Percentiles rank a stretch among this genome's conserved stretches.
Evolutionary conservation across 2,113 vertebrate species (phyloP).

Genomic region (Toxotes chatareus): DNA sequence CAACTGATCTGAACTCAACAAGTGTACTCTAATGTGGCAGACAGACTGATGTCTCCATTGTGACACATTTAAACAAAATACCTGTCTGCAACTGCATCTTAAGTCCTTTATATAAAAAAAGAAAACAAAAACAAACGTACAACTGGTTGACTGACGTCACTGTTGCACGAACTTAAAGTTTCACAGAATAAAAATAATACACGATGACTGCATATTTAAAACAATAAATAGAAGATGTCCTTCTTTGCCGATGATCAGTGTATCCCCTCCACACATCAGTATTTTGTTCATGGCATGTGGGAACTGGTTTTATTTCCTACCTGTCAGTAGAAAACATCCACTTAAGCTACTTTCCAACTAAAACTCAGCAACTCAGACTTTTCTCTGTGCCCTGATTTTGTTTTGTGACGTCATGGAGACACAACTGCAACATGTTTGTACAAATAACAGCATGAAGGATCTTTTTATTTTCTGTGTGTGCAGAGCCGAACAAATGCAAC

Average conservation of each 20-base stretch:
- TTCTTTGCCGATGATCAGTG: not conserved
- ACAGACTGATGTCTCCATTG: not conserved
- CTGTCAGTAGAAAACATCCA: not conserved
- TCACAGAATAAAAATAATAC: slow-evolving; percentile 31
- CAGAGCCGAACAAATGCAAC: not conserved
- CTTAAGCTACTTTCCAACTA: not conserved
- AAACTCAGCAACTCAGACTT: not conserved
- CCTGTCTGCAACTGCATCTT: slow-evolving; percentile 8
- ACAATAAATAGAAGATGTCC: slow-evolving; percentile 29
- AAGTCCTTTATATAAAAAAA: not conserved
- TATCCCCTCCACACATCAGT: not conserved
- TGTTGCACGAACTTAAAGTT: slow-evolving; percentile 21
- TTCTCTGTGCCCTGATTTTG: not conserved
- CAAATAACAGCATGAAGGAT: not conserved
- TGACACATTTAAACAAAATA: slow-evolving; percentile 8
- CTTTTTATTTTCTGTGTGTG: not conserved
- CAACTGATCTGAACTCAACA: no score
- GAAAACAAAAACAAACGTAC: not conserved
- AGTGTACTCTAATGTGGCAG: slow-evolving; percentile 9
- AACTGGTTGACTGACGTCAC: slow-evolving; percentile 18
- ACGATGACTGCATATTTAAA: slow-evolving; percentile 21
- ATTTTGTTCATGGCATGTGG: slow-evolving; percentile 6
- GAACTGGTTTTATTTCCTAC: not conserved
- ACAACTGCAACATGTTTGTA: slow-evolving; percentile 20
- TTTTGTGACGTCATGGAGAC: not conserved